phyloP scores from a whole-genome alignment of 2,888 invertebrate species.

The Volucella inflata region DNA sequence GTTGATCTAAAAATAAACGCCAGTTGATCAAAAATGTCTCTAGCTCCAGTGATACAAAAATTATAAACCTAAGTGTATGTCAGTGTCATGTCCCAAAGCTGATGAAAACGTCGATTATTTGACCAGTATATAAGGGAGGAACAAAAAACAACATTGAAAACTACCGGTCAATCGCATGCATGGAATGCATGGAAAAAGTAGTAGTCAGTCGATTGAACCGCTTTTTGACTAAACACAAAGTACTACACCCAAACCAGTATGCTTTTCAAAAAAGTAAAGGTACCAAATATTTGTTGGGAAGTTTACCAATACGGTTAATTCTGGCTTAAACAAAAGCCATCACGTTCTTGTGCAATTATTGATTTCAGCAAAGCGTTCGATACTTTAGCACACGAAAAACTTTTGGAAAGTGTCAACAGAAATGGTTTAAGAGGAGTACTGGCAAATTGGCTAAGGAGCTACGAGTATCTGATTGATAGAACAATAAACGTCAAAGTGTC shows the following conservation, averaged over 20 bases:
- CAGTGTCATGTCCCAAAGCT: not conserved
- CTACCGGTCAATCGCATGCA: not conserved
- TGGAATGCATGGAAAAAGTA: conserved; percentile 17
- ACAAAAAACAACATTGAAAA: not conserved
- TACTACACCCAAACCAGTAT: not conserved
- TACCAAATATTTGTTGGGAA: not conserved
- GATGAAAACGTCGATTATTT: no score
- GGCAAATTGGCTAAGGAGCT: no score
- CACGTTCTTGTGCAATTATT: conserved; percentile 2
- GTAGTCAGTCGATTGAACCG: not conserved
- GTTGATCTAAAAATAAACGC: no score
- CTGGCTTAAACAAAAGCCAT: conserved; percentile 21
- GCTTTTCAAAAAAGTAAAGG: conserved; percentile 15
- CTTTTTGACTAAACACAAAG: not conserved
- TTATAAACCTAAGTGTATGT: not conserved
- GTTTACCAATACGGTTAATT: not conserved
- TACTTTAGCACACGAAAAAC: no score
- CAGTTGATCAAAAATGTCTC: conserved; percentile 1
- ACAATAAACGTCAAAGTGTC: no score
- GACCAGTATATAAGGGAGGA: conserved; percentile 1
- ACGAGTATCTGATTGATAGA: no score
- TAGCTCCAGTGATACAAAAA: conserved; percentile 9
- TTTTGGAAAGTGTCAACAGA: no score
- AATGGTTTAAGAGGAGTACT: no score
- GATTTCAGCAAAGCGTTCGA: conserved; percentile 36